Percentiles rank a stretch among this genome's conserved stretches.
Conservation (phyloP, 2,888 invertebrate genomes). For the Eristalis arbustorum region DNA sequence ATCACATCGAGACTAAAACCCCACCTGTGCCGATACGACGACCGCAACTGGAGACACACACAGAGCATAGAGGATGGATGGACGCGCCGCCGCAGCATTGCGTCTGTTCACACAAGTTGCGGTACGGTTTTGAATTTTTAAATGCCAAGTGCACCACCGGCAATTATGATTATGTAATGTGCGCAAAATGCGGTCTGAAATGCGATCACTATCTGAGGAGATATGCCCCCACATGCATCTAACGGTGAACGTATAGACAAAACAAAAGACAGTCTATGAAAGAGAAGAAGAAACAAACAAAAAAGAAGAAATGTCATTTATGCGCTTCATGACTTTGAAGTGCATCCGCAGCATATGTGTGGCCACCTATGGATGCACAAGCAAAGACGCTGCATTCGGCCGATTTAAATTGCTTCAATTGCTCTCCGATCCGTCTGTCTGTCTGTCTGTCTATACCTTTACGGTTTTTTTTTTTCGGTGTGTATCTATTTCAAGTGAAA, state of each 20-base stretch:
- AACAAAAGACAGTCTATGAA: background rate
- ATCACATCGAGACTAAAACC: background rate
- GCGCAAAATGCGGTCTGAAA: constrained; percentile 64
- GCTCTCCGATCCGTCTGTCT: constrained; percentile 35
- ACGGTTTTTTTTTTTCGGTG: background rate
- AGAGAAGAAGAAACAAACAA: background rate
- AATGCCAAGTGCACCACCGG: constrained; percentile 67
- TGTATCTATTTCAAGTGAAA: constrained; percentile 60
- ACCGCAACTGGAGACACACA: constrained; percentile 42
- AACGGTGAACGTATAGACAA: background rate
- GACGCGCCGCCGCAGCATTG: background rate
- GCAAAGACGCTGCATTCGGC: constrained; percentile 20
- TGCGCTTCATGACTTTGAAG: constrained; percentile 59
- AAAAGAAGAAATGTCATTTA: constrained; percentile 45
- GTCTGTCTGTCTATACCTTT: constrained; percentile 1
- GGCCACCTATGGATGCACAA: background rate
- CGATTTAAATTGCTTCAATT: constrained; percentile 57
- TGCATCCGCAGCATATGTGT: constrained; percentile 32
- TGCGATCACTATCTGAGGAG: constrained; percentile 45
- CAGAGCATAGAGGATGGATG: constrained; percentile 1
- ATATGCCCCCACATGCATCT: constrained; percentile 22
- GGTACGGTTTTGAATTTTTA: constrained; percentile 55
- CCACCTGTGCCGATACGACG: constrained; percentile 10
- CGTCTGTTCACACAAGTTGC: constrained; percentile 41
- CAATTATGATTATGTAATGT: constrained; percentile 64